Conservation (phyloP, 2,888 invertebrate genomes). For the Galeruca laticollis region DNA sequence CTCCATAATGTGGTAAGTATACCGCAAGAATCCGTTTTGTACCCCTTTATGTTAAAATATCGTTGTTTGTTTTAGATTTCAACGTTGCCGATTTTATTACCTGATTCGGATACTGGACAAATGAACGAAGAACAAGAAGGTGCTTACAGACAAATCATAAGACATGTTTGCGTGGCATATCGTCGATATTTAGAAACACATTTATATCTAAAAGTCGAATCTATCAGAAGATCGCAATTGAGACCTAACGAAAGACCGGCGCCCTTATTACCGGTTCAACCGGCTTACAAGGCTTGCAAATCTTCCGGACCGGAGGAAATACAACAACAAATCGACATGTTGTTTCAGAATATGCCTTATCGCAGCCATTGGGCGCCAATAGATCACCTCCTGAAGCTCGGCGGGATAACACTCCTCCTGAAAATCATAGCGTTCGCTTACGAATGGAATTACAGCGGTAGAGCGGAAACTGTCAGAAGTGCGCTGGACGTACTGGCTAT, state of each 20-base stretch:
- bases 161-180: slow-evolving; percentile 91
- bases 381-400: slow-evolving; percentile 85
- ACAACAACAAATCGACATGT: slow-evolving; percentile 85
- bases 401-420: slow-evolving; percentile 84
- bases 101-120: slow-evolving; percentile 75
- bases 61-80: slow-evolving; percentile 81
- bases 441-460: slow-evolving; percentile 92
- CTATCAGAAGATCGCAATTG: slow-evolving; percentile 72
- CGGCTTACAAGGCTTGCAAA: slow-evolving; percentile 73
- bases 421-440: slow-evolving; percentile 90
- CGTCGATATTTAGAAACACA: slow-evolving; percentile 94
- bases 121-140: slow-evolving; percentile 90
- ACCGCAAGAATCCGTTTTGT: background rate
- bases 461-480: slow-evolving; percentile 84
- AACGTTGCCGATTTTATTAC: slow-evolving; percentile 84
- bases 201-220: slow-evolving; percentile 82
- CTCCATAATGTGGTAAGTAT: slow-evolving; percentile 88
- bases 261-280: slow-evolving; percentile 62
- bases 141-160: slow-evolving; percentile 89
- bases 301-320: slow-evolving; percentile 81
- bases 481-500: slow-evolving; percentile 91
- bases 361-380: slow-evolving; percentile 90
- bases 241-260: slow-evolving; percentile 61
- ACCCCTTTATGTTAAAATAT: no score
- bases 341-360: slow-evolving; percentile 82